Conservation (phyloP, 2,797 vertebrate genomes). For the Sebastes elongatus region DNA sequence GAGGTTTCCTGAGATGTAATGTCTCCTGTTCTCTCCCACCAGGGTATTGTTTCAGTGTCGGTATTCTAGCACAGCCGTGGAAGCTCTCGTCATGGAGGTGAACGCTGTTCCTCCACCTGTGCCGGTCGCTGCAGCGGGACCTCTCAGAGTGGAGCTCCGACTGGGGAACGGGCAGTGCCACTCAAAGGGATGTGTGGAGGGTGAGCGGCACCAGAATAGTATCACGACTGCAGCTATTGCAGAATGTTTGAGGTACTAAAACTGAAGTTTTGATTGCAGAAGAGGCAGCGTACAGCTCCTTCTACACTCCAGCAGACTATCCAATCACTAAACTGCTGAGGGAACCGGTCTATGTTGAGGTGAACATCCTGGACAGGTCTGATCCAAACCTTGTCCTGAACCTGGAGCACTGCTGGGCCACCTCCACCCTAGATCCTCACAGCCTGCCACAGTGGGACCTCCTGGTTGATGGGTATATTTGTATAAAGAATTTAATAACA, state of each 20-base stretch:
- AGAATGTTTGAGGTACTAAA: not conserved
- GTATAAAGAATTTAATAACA: rapidly evolving
- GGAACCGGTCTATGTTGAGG: conserved; percentile 76
- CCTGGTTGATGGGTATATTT: conserved; percentile 73
- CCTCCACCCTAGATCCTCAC: conserved; percentile 51
- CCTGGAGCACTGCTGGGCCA: conserved; percentile 83
- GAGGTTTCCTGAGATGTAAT: not conserved
- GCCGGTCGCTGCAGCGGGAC: conserved; percentile 64
- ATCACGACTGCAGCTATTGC: rapidly evolving
- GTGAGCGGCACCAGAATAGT: conserved; percentile 36
- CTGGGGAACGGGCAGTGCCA: conserved; percentile 78
- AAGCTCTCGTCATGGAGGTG: conserved; percentile 74
- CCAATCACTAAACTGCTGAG: conserved; percentile 76
- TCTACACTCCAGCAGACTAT: conserved; percentile 75
- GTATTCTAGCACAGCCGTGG: conserved; percentile 66
- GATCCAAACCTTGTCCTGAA: conserved; percentile 77
- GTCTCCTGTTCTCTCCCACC: not conserved
- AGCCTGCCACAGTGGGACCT: conserved; percentile 81
- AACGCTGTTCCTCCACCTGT: conserved; percentile 66
- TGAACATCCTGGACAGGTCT: conserved; percentile 65
- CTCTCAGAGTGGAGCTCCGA: conserved; percentile 74
- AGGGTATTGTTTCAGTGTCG: conserved; percentile 83
- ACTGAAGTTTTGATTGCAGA: conserved; percentile 46
- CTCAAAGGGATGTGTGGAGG: conserved; percentile 76
- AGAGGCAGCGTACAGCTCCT: conserved; percentile 69